Conservation (phyloP, 2,113 vertebrate species). For the Mastomys coucha region DNA sequence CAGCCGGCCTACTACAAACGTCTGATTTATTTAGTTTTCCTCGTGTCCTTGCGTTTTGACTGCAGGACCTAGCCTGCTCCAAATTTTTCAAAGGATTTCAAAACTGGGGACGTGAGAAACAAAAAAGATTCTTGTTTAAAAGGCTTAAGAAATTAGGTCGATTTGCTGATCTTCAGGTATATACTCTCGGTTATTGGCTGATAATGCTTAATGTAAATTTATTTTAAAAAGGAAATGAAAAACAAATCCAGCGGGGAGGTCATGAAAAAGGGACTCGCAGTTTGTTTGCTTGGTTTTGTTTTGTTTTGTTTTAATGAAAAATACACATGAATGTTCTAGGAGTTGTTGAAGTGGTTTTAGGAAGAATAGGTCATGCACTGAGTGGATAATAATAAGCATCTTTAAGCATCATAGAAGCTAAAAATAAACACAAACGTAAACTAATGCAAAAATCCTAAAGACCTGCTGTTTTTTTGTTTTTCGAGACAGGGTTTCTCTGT, state of each 20-base stretch:
- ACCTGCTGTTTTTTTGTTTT: neutral
- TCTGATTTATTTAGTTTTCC: neutral
- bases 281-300: neutral
- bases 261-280: neutral
- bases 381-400: slow-evolving; percentile 4
- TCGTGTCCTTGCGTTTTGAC: neutral
- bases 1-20: neutral
- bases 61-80: neutral
- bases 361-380: neutral
- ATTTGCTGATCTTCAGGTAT: neutral
- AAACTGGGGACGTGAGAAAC: neutral
- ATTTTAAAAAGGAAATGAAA: neutral
- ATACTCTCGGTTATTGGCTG: neutral
- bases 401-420: neutral
- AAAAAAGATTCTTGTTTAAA: neutral
- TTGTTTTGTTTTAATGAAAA: neutral
- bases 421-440: slow-evolving; percentile 1
- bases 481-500: no score
- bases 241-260: neutral
- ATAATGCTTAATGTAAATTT: neutral
- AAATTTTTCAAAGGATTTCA: neutral
- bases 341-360: neutral
- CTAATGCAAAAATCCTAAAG: neutral
- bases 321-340: neutral
- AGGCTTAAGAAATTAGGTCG: neutral